Evolutionary conservation across 2,797 vertebrate genomes (phyloP), one percentile per base, ranked within the genome.

Genomic region (Sebastes trivittatus): DNA sequence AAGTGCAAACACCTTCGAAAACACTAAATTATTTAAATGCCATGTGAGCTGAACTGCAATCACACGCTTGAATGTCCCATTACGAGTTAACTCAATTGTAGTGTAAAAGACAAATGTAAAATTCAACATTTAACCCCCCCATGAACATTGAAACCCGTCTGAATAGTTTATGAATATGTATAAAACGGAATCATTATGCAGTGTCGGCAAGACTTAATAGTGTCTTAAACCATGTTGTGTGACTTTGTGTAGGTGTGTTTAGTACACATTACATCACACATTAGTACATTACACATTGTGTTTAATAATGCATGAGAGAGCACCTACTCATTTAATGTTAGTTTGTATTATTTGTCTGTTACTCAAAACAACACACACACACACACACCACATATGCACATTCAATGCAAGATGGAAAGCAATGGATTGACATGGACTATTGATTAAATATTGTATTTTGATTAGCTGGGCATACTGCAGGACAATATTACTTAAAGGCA

Each of bases 21-120:
- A 67, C 23, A 34, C 29, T 74, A 11, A 75, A 89, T 90, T 73
- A 87, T 90, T 90, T 32, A 87, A 34, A 78, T 59, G 64, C 69
- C 60, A 56, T 75, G 72, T 86, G 62, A 86, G 72, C 64, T 79
- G 68, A 83, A 76, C 73, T 66, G 66, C 75, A 83, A 76, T 87
- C 77, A 80, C 59, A 75, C 7, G 74, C 82, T 75, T 78, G 46
- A 78, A 77, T 78, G 76, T 77, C 56, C 70, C 62, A 42, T 77
- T 42, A 75, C 52, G n/a, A 54, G 58, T 67, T 72, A 72, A 65
- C 38, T 71, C 64, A 69, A 79, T 74, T 87, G 74, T 69, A 52
- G 59, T 63, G 69, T 81, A 66, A 83, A 85, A 82, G 13, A 82
- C 76, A 82, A 72, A 77, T 66, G 6, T 78, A 59, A 13, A 29